Conservation (phyloP, 2,888 invertebrate genomes). For the Agrochola litura region DNA sequence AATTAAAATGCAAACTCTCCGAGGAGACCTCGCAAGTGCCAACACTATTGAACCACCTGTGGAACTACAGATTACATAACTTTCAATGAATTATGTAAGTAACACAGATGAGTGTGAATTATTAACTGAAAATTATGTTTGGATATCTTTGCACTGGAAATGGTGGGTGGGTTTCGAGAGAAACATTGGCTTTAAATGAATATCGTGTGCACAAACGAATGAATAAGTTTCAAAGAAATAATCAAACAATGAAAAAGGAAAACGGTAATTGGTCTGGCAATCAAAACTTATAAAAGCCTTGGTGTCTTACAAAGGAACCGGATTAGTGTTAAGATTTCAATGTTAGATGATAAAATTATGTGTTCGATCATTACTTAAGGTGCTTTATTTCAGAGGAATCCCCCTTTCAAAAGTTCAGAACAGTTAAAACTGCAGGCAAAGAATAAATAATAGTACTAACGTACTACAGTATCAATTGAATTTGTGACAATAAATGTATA, state of each 20-base stretch:
- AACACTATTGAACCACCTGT: slow-evolving; percentile 34
- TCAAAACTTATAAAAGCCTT: slow-evolving; percentile 41
- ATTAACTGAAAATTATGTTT: slow-evolving; percentile 18
- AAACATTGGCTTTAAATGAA: neutral
- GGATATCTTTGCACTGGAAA: neutral
- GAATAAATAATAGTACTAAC: no score
- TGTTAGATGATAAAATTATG: slow-evolving; percentile 1
- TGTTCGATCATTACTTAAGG: neutral
- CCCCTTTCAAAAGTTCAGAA: neutral
- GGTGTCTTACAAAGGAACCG: slow-evolving; percentile 16
- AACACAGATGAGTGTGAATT: slow-evolving; percentile 17
- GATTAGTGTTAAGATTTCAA: slow-evolving; percentile 10
- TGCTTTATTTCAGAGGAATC: neutral
- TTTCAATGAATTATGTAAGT: slow-evolving; percentile 2
- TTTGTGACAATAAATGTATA: neutral
- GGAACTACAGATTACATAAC: slow-evolving; percentile 37
- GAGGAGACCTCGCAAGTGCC: slow-evolving; percentile 24
- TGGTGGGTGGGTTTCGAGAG: slow-evolving; percentile 3
- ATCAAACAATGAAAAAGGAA: slow-evolving; percentile 5
- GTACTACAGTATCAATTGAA: neutral
- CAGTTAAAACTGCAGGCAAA: neutral
- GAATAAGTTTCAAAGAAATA: slow-evolving; percentile 23
- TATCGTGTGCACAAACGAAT: neutral
- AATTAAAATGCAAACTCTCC: slow-evolving; percentile 42
- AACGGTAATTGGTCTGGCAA: slow-evolving; percentile 22